A percentile compares a stretch with the other conserved stretches of the same genome.
Conservation (phyloP, 2,888 invertebrate species). For the Sceliomorpha sp. region DNA sequence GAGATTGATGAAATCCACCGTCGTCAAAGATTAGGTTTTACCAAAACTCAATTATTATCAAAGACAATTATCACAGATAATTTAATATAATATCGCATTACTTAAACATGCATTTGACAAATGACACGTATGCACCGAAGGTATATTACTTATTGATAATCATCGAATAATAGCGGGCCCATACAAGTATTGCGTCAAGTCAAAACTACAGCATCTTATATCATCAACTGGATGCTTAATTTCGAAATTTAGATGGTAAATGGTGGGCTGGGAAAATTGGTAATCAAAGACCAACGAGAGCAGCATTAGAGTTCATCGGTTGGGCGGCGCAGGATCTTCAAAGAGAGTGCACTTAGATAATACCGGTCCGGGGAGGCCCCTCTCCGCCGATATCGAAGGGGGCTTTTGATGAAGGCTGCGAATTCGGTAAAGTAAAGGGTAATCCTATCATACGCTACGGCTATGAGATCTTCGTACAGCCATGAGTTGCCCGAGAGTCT, state of each 20-base stretch:
- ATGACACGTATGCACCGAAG: not conserved
- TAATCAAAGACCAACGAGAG: conserved; percentile 79
- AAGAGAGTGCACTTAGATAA: conserved; percentile 81
- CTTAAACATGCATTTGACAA: too few relatives aligned
- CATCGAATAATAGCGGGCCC: conserved; percentile 13
- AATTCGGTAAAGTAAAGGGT: conserved; percentile 80
- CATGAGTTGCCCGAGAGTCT: conserved; percentile 47
- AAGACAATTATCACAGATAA: too few relatives aligned
- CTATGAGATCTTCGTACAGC: conserved; percentile 61
- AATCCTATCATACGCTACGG: conserved; percentile 79
- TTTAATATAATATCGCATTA: too few relatives aligned
- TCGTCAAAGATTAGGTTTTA: too few relatives aligned
- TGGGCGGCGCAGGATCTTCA: conserved; percentile 76
- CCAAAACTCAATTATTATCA: too few relatives aligned
- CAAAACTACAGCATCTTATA: conserved; percentile 37
- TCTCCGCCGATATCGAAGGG: conserved; percentile 68
- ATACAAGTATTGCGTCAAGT: conserved; percentile 7
- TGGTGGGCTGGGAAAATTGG: conserved; percentile 79
- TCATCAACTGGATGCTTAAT: conserved; percentile 61
- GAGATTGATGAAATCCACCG: too few relatives aligned
- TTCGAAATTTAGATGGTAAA: conserved; percentile 72
- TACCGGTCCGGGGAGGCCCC: conserved; percentile 69
- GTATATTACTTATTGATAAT: conserved; percentile 6
- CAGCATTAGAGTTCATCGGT: conserved; percentile 77
- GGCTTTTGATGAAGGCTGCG: conserved; percentile 80